Evolutionary conservation across 2,113 vertebrate genomes (phyloP), one percentile per base, ranked within the genome.

Genomic region (Mastomys natalensis): DNA sequence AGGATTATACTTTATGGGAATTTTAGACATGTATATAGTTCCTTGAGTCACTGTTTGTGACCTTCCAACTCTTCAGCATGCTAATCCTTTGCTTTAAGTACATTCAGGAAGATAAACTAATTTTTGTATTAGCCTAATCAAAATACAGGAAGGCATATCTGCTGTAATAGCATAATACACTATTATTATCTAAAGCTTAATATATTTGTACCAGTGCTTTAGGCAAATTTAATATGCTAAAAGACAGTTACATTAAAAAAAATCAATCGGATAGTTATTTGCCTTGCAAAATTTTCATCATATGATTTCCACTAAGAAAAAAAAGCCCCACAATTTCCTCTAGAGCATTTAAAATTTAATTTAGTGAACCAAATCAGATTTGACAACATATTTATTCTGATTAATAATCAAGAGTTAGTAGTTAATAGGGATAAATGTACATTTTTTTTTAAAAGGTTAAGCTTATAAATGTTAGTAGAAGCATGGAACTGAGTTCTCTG

Each of bases 181-280:
- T 80, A 89, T 93, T 96, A 97, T 94, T 96, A 96, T 96, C 55
- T 89, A 93, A 96, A 95, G 74, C 89, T 94, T 97, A 97, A 93
- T 95, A 80, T 95, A 90, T 95, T 97, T 95, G 73, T 93, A 93
- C 95, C 82, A 8, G 88, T 96, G 97, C 94, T 97, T 92, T 91
- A 95, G 95, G 89, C 91, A 97, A 93, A 91, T 92, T 72, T 97
- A 97, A 97, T 96, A 92, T 88, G 68, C 89, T 97, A 95, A 95
- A 94, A 93, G 95, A 90, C 80, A 92, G 82, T 94, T 97, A 87
- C 72, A 93, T 94, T 94, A 96, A 96, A 73, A 96, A 73, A 97
- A 97, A 94, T 97, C 95, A 96, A 91, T 95, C 82, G 91, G 76
- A 84, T 92, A 95, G 82, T 95, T 97, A 95, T 93, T 97, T 93